Evolutionary conservation across 2,113 vertebrate genomes (phyloP), one percentile per base, ranked within the genome.

Genomic region (Hoplias malabaricus): DNA sequence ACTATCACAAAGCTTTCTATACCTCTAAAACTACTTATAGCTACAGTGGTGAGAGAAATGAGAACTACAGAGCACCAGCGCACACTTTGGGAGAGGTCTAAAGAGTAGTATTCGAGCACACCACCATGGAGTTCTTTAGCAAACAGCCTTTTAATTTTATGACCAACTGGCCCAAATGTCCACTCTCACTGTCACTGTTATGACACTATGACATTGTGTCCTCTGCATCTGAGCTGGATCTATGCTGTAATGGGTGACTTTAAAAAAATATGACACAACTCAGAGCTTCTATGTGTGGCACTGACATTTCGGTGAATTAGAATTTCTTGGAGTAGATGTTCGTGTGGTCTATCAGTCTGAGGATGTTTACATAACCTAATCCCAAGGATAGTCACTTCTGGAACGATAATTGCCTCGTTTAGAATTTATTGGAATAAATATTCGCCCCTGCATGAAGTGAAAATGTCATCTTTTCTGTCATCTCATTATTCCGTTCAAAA

Each of bases 301-400:
- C 46, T 79, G 84, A 82, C 80, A 76, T 84, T 80, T 78, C 21
- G 48, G 31, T 80, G n/a, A 83, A 79, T 77, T 66, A 81, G 69
- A 67, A 25, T 53, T 75, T 72, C 54, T 50, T 57, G 53, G n/a
- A 42, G 42, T 42, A 42, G 34, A 48, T 29, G 62, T 50, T 31
- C 29, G 40, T 23, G 11, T 50, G 9, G 59, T 25, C 31, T 21
- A n/a, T n/a, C 59, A 34, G 40, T 12, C 66, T 74, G 38, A 43
- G 38, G 16, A 54, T 31, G 36, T 62, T 73, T 74, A 16, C 25
- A 69, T 69, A 25, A 75, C 31, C 19, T 38, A 61, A 61, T 69
- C 23, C 34, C 2, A 63, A 29, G 43, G 56, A 34, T 40, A 54
- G 19, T 42, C 31, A 29, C 23, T 12, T 54, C 33, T 53, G 31